Percentiles rank a stretch among this genome's conserved stretches.
phyloP scores from a whole-genome alignment of 2,888 invertebrate species.

The Eucera pruinosa region DNA sequence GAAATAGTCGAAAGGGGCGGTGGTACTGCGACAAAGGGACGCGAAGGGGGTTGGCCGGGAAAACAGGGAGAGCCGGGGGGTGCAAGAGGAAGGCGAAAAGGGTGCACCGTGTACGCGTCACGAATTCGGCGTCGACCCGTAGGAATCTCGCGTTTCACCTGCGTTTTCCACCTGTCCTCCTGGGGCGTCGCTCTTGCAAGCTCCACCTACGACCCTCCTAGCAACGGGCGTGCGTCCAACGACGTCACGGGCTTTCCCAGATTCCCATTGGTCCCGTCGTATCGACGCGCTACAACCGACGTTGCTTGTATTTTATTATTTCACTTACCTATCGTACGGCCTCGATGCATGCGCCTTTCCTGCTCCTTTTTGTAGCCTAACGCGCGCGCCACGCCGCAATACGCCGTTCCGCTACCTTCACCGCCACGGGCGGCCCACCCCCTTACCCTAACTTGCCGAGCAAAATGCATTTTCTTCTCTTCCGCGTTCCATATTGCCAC shows the following conservation, averaged over 20 bases:
- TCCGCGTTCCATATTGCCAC: constrained; percentile 11
- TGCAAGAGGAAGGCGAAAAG: constrained; percentile 18
- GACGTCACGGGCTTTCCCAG: constrained; percentile 77
- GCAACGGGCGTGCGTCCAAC: constrained; percentile 80
- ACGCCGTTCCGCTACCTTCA: constrained; percentile 20
- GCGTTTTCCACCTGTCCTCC: constrained; percentile 82
- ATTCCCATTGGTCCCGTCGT: constrained; percentile 80
- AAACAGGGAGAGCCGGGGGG: constrained; percentile 12
- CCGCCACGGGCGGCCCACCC: constrained; percentile 13
- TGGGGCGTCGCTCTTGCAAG: constrained; percentile 80
- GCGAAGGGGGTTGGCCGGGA: constrained; percentile 16
- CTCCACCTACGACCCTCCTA: constrained; percentile 83
- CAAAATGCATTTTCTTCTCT: constrained; percentile 62
- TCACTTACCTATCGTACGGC: constrained; percentile 74
- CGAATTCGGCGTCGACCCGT: constrained; percentile 65
- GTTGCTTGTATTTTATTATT: constrained; percentile 82
- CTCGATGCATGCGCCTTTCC: constrained; percentile 66
- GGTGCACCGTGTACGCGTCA: constrained; percentile 62
- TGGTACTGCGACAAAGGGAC: constrained; percentile 35
- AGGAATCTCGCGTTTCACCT: constrained; percentile 75
- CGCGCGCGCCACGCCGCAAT: constrained; percentile 23
- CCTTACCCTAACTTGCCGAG: constrained; percentile 30
- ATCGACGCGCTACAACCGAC: constrained; percentile 71
- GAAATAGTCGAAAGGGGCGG: constrained; percentile 50
- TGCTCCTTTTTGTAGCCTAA: constrained; percentile 39